phyloP scores from a whole-genome alignment of 1,140 invertebrate species.

The Caenorhabditis tropicalis region DNA sequence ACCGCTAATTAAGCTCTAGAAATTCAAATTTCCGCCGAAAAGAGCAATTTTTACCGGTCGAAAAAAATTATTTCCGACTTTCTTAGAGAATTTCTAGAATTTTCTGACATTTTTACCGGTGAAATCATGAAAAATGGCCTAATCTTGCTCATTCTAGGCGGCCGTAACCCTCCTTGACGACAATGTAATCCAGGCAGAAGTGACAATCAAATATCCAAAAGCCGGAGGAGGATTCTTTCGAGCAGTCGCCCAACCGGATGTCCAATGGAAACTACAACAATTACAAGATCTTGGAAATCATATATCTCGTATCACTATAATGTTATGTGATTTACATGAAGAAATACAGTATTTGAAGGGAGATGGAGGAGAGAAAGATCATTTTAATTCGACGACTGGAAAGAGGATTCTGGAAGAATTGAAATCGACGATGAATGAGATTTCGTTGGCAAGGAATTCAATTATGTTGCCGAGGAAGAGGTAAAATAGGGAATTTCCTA shows the following conservation, averaged over 20 bases:
- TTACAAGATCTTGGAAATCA: slow-evolving; percentile 52
- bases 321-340: slow-evolving; percentile 34
- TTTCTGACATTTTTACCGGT: not conserved
- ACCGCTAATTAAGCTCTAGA: no score
- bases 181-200: slow-evolving; percentile 58
- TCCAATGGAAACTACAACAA: slow-evolving; percentile 61
- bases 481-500: not conserved
- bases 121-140: not conserved
- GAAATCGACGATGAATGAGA: slow-evolving; percentile 27
- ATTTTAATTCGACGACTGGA: not conserved
- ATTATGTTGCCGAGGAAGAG: slow-evolving; percentile 48
- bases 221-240: slow-evolving; percentile 53
- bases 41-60: no score
- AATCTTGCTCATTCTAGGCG: not conserved
- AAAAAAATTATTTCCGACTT: no score
- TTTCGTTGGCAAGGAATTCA: slow-evolving; percentile 20
- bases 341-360: not conserved
- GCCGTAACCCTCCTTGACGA: slow-evolving; percentile 52
- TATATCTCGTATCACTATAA: slow-evolving; percentile 2
- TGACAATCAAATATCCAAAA: slow-evolving; percentile 57
- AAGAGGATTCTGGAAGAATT: slow-evolving; percentile 16
- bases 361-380: not conserved
- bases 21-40: no score
- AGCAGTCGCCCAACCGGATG: slow-evolving; percentile 56
- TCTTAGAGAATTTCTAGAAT: not conserved